Conservation (phyloP, 2,113 vertebrate genomes). For the Callipepla squamata region DNA sequence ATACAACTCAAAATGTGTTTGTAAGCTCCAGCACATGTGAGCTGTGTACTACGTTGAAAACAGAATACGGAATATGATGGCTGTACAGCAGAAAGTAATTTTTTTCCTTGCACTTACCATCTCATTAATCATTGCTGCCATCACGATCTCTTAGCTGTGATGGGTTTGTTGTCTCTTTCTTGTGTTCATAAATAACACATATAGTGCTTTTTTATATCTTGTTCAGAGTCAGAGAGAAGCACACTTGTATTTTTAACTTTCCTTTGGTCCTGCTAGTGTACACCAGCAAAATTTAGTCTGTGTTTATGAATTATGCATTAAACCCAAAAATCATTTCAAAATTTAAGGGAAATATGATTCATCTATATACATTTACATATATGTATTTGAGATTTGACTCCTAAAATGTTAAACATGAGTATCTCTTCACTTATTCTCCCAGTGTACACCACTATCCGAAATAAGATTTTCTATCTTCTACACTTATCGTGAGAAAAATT, state of each 20-base stretch:
- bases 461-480: neutral
- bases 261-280: neutral
- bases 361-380: neutral
- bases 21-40: neutral
- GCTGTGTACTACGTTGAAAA: neutral
- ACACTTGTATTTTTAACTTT: neutral
- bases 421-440: neutral
- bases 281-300: neutral
- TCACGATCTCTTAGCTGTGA: neutral
- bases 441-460: neutral
- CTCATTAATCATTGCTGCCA: slow-evolving; percentile 9
- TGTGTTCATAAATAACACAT: neutral
- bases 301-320: neutral
- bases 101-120: neutral
- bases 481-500: neutral
- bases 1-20: neutral
- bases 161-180: neutral
- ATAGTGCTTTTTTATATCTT: neutral
- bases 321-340: neutral
- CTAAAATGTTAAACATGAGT: neutral
- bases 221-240: neutral
- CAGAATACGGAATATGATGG: neutral
- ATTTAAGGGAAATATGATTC: neutral
- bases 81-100: neutral
- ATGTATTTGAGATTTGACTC: neutral